Base-by-base conservation (phyloP, 2,888 invertebrate species). In the Oasisia sp. region DNA sequence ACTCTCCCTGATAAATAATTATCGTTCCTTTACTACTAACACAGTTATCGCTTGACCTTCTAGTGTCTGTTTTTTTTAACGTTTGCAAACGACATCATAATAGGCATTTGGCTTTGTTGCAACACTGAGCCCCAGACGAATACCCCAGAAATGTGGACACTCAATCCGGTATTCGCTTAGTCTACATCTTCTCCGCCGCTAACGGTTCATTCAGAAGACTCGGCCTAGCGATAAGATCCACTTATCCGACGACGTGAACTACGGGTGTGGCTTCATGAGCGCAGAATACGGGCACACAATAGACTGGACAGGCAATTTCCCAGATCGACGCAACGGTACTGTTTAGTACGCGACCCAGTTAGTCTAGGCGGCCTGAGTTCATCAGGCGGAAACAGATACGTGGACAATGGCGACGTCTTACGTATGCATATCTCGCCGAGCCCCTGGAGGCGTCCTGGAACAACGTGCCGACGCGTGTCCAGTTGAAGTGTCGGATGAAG, bases 381-480 rank as follows among this genome's bases (percentile, higher is more conserved):
- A 27, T 19, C 74, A 74, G 74, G 27, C 74, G 74, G 74, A 19
- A 74, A 19, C 74, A 74, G 27, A 74, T 74, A n/a, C 7, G 7
- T 74, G 27, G n/a, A 27, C n/a, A 74, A 94, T 27, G n/a, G 74
- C 27, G 74, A 5, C 27, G 3, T 3, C 95, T 94, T 94, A 95
- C 95, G 58, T 95, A 94, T 32, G 94, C 95, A 92, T 95, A 95
- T 94, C 95, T 94, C 19, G 95, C 93, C 32, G 95, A 94, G 27
- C 95, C 95, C 45, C 94, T 94, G 7, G 95, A 95, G 5, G 95
- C 95, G 90, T 95, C 95, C 93, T 96, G 96, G 96, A 99, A 99
- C 93, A 99, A 98, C 1, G 99, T 99, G 1, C 99, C 99, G 74
- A 99, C 99, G 93, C 98, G 97, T 0, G 98, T 99, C 99, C 99